These are phyloP conservation scores for Ctena decussata DNA, from an alignment of 2,888 invertebrate species.

Conservation along the genomic window DNA sequence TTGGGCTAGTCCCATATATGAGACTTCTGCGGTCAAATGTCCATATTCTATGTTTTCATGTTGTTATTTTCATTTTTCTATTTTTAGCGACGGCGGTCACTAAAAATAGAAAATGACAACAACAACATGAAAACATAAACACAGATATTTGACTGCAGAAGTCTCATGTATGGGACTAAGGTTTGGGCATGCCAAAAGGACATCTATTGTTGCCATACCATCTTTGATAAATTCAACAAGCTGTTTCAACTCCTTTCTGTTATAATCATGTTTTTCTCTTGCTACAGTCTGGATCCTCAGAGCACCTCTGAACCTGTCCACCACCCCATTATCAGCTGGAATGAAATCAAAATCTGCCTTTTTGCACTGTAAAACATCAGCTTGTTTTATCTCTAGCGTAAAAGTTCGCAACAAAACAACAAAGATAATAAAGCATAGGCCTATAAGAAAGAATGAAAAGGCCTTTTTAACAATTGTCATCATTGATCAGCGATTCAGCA, in stretches of 20 bases:
- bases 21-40: too few relatives aligned
- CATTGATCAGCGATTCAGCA: neutral
- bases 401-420: constrained; percentile 72
- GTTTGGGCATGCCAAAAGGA: too few relatives aligned
- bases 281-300: constrained; percentile 76
- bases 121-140: too few relatives aligned
- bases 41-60: too few relatives aligned
- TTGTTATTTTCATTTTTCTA: too few relatives aligned
- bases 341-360: constrained; percentile 76
- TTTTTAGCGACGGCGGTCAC: too few relatives aligned
- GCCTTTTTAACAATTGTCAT: constrained; percentile 26
- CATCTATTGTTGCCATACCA: too few relatives aligned
- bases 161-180: too few relatives aligned
- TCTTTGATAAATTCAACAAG: constrained; percentile 70
- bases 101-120: too few relatives aligned
- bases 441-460: neutral
- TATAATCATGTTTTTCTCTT: constrained; percentile 62
- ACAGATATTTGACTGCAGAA: too few relatives aligned
- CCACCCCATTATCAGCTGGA: constrained; percentile 61
- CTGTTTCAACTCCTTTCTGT: constrained; percentile 68
- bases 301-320: constrained; percentile 71
- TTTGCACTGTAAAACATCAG: constrained; percentile 68
- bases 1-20: too few relatives aligned
- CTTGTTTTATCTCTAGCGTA: constrained; percentile 67
- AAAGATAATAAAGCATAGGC: constrained; percentile 21